Percentiles rank a stretch among this genome's conserved stretches.
These are phyloP conservation scores for Plemyria rubiginata DNA, from an alignment of 2,888 invertebrate genomes.

Conservation along the genomic window DNA sequence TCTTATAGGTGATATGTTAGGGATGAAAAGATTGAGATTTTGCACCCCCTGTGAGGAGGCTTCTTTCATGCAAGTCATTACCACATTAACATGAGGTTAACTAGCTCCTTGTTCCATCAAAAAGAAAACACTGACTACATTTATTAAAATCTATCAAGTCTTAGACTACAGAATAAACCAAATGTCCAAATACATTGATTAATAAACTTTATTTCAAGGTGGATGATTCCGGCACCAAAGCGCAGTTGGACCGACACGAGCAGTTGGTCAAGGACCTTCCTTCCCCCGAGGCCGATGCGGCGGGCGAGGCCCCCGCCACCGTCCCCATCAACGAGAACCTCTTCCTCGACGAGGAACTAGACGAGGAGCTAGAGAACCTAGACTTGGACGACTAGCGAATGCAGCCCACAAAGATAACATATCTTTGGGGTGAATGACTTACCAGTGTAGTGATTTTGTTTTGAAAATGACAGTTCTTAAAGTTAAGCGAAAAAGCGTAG, in stretches of 20 bases:
- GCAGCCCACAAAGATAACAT: conserved; percentile 6
- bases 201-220: conserved; percentile 67
- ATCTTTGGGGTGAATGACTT: conserved; percentile 7
- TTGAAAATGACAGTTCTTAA: neutral
- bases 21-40: too few species aligned
- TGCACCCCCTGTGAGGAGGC: too few species aligned
- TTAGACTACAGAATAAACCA: too few species aligned
- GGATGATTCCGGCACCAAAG: conserved; percentile 91
- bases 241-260: conserved; percentile 87
- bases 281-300: neutral
- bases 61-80: too few species aligned
- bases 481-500: neutral
- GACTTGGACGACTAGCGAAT: conserved; percentile 86
- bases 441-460: conserved; percentile 11
- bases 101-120: too few species aligned
- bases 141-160: too few species aligned
- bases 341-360: conserved; percentile 94
- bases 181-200: conserved; percentile 23
- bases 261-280: conserved; percentile 66
- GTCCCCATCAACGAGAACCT: conserved; percentile 96
- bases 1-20: too few species aligned
- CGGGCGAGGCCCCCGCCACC: conserved; percentile 71
- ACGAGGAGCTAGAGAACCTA: conserved; percentile 93
- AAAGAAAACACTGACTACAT: too few species aligned
- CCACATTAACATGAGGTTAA: too few species aligned